Evolutionary conservation across 2,888 invertebrate genomes (phyloP), one percentile per base, ranked within the genome.

Genomic region (Rhorus exstirpatorius): DNA sequence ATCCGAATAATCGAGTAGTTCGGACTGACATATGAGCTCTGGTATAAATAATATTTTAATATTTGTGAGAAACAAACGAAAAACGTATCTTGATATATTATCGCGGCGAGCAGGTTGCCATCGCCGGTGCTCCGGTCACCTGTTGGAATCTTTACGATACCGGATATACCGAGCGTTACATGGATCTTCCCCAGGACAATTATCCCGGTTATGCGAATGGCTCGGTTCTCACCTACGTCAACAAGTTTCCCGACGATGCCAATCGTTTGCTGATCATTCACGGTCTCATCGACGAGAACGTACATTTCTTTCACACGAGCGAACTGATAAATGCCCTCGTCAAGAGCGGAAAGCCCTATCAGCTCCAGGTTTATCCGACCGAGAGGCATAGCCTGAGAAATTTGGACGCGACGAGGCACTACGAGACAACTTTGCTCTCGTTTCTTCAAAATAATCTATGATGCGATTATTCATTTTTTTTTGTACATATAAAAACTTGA

Each of bases 81-180:
- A n/a, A n/a, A n/a, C n/a, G n/a, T n/a, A n/a, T n/a, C n/a, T n/a
- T n/a, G n/a, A n/a, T 31, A 6, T 31, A 31, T 31, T 31, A 31
- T 31, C 31, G 31, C 14, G 24, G 12, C 6, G 70, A 88, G 55
- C 85, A 95, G 95, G 91, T 95, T 88, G 97, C 98, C 83, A 97
- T 99, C 85, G 99, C 99, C 63, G 99, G 99, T 70, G 99, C 99
- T 10, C 99, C 99, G 0, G 99, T 99, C 2, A 98, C 99, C 8
- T 97, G 97, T 91, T 99, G 99, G 99, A 95, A 96, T 84, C 95
- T 98, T 74, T 99, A 99, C 94, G 99, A 99, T 93, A 99, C 99
- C 0, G 99, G 99, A 12, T 99, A 99, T 94, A 99, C 99, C 70
- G 99, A 99, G 94, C 95, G 99, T 46, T 99, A 99, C 93, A 98